Percentiles rank a stretch among this genome's conserved stretches.
Conservation (phyloP, 2,113 vertebrate genomes). For the Xiphias gladius region DNA sequence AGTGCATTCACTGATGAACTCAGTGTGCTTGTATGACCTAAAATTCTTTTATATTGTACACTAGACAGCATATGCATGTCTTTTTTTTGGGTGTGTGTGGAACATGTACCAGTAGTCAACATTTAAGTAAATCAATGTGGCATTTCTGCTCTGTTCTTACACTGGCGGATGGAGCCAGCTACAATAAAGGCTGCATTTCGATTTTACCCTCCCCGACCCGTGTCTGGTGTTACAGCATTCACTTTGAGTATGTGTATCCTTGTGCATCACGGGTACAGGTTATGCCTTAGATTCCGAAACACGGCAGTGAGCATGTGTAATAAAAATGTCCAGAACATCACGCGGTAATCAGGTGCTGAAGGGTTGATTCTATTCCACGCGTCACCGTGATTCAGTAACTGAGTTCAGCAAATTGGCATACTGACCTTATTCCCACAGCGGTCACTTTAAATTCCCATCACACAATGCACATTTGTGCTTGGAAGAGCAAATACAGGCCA, state of each 20-base stretch:
- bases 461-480: background rate
- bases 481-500: background rate
- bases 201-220: constrained; percentile 6
- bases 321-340: background rate
- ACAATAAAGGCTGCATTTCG: constrained; percentile 11
- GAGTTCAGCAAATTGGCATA: background rate
- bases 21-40: background rate
- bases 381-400: constrained; percentile 7
- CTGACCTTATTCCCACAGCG: constrained; percentile 16
- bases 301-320: background rate
- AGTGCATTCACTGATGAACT: background rate
- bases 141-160: constrained; percentile 18
- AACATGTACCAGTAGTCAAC: background rate
- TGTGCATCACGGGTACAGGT: too few relatives aligned
- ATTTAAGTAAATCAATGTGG: constrained; percentile 13
- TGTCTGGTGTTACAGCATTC: background rate
- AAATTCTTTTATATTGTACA: background rate
- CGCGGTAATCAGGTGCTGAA: background rate
- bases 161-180: background rate
- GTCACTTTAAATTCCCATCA: constrained; percentile 11
- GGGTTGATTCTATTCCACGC: background rate
- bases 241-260: background rate
- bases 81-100: background rate
- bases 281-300: background rate
- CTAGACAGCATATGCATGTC: background rate